Evolutionary conservation across 1,140 invertebrate genomes (phyloP).

Genomic region (Cephus cinctus): DNA sequence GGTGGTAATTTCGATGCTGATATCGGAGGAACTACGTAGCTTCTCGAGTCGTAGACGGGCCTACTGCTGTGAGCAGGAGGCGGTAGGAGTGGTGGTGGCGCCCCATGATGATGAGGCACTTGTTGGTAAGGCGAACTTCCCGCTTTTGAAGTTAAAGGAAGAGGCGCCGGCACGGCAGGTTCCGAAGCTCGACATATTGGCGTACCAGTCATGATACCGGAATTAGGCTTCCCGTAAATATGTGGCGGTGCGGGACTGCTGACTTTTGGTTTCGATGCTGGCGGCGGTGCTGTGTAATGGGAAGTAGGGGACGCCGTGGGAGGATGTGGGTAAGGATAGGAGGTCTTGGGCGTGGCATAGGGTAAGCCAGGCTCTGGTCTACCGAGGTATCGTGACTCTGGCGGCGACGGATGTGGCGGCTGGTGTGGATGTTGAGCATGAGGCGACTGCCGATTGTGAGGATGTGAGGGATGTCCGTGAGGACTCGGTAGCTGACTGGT

Average conservation of each 20-base stretch:
- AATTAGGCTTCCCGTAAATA: constrained; percentile 72
- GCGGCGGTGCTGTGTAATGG: constrained; percentile 34
- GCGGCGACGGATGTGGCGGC: constrained; percentile 55
- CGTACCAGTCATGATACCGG: constrained; percentile 63
- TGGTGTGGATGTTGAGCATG: constrained; percentile 39
- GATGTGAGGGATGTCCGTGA: constrained; percentile 41
- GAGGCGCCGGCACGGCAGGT: constrained; percentile 45
- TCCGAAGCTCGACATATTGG: constrained; percentile 59
- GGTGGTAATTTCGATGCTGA: constrained; percentile 57
- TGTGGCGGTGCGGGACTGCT: constrained; percentile 77
- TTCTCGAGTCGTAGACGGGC: constrained; percentile 53
- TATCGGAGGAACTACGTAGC: constrained; percentile 55
- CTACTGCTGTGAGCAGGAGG: constrained; percentile 61
- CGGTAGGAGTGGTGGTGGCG: constrained; percentile 51
- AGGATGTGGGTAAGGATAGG: constrained; percentile 45
- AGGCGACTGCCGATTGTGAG: constrained; percentile 52
- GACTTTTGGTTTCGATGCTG: constrained; percentile 69
- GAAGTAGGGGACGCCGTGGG: constrained; percentile 36
- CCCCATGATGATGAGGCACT: constrained; percentile 60
- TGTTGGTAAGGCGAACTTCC: constrained; percentile 68
- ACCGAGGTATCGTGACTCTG: constrained; percentile 50
- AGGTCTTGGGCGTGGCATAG: constrained; percentile 38
- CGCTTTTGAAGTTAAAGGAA: constrained; percentile 68
- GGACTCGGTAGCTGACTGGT: constrained; percentile 48
- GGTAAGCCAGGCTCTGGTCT: constrained; percentile 40